Evolutionary conservation across 1,140 invertebrate species (phyloP), one percentile per base, ranked within the genome.

Genomic region (Pseudomyrmex cubaensis): DNA sequence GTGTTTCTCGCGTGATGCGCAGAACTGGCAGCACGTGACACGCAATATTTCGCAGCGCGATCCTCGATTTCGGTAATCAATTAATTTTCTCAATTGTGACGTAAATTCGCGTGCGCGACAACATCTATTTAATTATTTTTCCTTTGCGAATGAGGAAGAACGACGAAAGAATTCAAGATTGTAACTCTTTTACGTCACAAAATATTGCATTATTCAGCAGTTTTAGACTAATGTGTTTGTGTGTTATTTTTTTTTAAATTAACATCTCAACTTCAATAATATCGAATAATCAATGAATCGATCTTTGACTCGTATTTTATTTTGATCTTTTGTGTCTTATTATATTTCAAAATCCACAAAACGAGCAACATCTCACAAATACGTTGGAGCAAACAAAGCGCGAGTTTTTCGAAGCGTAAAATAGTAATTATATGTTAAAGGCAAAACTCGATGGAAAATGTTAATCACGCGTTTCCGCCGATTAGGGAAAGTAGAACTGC

Each of bases 381-480:
- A 57, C n/a, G 54, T 7, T 3, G 0, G 5, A 57, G 7, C 2
- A 57, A 57, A 7, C 15, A 57, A 22, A 22, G 5, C 50, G 48
- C 69, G 20, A 48, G 20, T 20, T 48, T 59, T 73, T 13, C 54
- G 17, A 54, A 10, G 75, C 17, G 20, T 1, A 64, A 50, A 66
- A 22, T 17, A 15, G 3, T 20, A 44, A 46, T 7, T 56, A 48
- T 7, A 50, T 17, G 59, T 52, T 50, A 63, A 70, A 25, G 56
- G 13, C 13, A 48, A 78, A 70, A 57, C 69, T 78, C 64, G 52
- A 35, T 35, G 13, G 52, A 78, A 57, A 20, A 13, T 25, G 4
- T 20, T 25, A 78, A 70, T 20, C 64, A 54, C 20, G 66, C 66
- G 44, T 22, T 80, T 80, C 76, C 76, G 66, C 44, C 66, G 12